A percentile compares a stretch with the other conserved stretches of the same genome.
These are phyloP conservation scores for Gymnosoma rotundatum DNA, from an alignment of 2,888 invertebrate species.

Conservation along the genomic window DNA sequence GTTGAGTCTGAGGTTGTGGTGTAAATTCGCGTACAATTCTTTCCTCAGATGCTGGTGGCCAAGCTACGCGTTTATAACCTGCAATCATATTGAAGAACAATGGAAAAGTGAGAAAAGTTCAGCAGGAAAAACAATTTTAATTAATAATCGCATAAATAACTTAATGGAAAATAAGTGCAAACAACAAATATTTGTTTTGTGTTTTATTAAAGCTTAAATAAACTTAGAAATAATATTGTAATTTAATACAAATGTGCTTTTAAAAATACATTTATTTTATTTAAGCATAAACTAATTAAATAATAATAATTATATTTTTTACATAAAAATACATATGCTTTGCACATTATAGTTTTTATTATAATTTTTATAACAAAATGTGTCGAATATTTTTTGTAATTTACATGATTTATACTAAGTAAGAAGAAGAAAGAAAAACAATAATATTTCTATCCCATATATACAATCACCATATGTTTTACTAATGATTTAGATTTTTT, in stretches of 20 bases:
- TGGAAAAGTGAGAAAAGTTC: constrained; percentile 10
- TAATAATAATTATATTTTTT: no score
- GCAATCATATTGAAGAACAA: constrained; percentile 2
- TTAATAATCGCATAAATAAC: constrained; percentile 68
- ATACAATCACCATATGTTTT: no score
- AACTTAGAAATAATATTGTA: constrained; percentile 10
- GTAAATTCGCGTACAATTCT: constrained; percentile 85
- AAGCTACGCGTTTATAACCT: constrained; percentile 93
- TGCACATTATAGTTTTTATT: no score
- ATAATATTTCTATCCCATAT: no score
- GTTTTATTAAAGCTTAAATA: constrained; percentile 49
- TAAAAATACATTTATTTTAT: neutral
- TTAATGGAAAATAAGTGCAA: constrained; percentile 19
- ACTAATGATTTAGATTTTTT: no score
- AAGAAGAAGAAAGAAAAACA: no score
- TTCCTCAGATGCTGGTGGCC: constrained; percentile 90
- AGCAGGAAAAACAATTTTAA: constrained; percentile 58
- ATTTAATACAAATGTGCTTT: neutral
- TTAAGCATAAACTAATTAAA: neutral
- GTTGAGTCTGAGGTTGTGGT: constrained; percentile 78
- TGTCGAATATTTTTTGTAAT: no score
- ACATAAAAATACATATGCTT: no score
- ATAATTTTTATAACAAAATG: no score
- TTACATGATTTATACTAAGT: no score
- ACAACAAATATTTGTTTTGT: constrained; percentile 49